Evolutionary conservation across 2,113 vertebrate genomes (phyloP).

Genomic region (Alligator sinensis): DNA sequence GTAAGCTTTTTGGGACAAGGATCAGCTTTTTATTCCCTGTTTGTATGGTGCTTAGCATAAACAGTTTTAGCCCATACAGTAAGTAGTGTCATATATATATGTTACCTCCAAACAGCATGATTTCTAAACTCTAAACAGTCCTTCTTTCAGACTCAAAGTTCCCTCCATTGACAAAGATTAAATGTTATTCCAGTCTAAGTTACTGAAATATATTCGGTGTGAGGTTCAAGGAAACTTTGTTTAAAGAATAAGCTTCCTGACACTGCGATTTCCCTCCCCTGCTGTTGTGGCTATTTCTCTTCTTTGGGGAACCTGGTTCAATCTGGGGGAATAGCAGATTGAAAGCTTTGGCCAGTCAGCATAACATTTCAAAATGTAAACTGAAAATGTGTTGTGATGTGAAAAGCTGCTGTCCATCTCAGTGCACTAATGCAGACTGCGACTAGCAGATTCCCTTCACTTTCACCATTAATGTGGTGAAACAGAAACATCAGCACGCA

Average conservation of each 20-base stretch:
- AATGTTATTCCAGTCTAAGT: neutral
- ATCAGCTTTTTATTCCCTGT: conserved; percentile 2
- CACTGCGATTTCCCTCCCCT: neutral
- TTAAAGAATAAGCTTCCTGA: conserved; percentile 6
- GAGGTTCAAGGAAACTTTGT: conserved; percentile 19
- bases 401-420: conserved; percentile 9
- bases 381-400: conserved; percentile 65
- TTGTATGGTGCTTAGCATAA: neutral
- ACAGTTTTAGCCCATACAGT: neutral
- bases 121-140: neutral
- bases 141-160: neutral
- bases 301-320: neutral
- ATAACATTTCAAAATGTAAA: conserved; percentile 53
- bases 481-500: conserved; percentile 34
- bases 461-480: conserved; percentile 47
- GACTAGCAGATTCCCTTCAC: neutral
- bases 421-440: neutral
- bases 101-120: neutral
- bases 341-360: conserved; percentile 33
- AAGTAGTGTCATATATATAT: neutral
- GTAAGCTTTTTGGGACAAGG: neutral
- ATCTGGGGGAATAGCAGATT: conserved; percentile 1
- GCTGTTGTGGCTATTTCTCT: neutral
- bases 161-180: neutral
- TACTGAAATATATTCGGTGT: conserved; percentile 27